A percentile compares a stretch with the other conserved stretches of the same genome.
phyloP scores from a whole-genome alignment of 2,113 vertebrate species.

The Mus spicilegus region DNA sequence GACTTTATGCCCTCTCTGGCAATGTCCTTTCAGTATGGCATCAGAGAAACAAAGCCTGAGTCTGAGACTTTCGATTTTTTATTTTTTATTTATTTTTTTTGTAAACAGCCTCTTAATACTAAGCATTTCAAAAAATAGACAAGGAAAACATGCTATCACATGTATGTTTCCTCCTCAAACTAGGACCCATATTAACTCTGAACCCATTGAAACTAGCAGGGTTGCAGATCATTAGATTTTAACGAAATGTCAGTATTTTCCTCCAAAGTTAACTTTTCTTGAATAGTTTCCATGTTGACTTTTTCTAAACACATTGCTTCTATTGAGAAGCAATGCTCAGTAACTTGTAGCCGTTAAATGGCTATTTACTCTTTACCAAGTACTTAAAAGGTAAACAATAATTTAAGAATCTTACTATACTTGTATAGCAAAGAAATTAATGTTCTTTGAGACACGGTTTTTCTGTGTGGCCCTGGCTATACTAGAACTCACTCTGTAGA shows the following conservation, averaged over 20 bases:
- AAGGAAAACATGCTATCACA: neutral
- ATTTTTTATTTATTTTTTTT: neutral
- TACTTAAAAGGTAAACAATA: neutral
- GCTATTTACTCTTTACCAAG: neutral
- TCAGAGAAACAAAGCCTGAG: neutral
- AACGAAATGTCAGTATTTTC: conserved; percentile 19
- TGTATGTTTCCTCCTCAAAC: neutral
- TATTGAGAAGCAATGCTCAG: neutral
- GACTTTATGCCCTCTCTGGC: neutral
- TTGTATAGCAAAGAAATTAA: conserved; percentile 13
- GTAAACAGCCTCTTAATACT: neutral
- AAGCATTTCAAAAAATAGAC: conserved; percentile 17
- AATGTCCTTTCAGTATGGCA: neutral
- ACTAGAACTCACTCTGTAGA: neutral
- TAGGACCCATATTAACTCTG: neutral
- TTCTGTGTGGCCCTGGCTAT: neutral
- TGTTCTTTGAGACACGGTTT: neutral
- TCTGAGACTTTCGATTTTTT: neutral
- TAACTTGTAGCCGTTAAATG: neutral
- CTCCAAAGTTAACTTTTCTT: conserved; percentile 21
- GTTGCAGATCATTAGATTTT: neutral
- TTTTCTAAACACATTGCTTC: neutral
- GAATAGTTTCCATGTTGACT: conserved; percentile 26
- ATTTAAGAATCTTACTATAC: neutral
- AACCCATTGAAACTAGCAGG: neutral